Evolutionary conservation across 1,140 invertebrate genomes (phyloP).

Genomic region (Bombyx mandarina): DNA sequence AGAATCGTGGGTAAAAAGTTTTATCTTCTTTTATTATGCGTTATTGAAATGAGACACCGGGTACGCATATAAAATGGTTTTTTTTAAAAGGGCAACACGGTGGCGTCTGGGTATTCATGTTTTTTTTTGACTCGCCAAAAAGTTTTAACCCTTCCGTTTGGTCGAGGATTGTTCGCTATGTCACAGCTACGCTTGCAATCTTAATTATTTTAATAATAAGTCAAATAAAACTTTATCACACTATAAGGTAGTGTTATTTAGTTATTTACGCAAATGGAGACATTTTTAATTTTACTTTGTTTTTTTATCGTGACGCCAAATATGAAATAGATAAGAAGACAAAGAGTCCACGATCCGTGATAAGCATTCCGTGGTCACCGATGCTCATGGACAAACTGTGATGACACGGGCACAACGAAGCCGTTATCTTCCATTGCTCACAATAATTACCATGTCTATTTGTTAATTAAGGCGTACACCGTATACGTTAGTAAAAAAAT

Average conservation of each 20-base stretch:
- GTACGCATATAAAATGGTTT: slow-evolving; percentile 60
- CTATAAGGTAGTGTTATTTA: neutral
- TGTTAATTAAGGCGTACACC: no score
- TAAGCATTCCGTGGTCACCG: no score
- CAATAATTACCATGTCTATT: no score
- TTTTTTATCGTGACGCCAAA: no score
- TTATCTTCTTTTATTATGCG: slow-evolving; percentile 58
- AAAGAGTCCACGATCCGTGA: no score
- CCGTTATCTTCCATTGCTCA: no score
- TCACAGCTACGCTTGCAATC: slow-evolving; percentile 34
- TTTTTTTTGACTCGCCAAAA: slow-evolving; percentile 39
- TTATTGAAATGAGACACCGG: slow-evolving; percentile 68
- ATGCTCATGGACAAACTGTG: no score
- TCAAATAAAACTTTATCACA: neutral
- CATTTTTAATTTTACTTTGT: no score
- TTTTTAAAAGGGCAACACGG: slow-evolving; percentile 57
- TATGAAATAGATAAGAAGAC: no score
- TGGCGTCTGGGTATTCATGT: slow-evolving; percentile 23
- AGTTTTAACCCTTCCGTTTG: slow-evolving; percentile 29
- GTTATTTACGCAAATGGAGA: no score
- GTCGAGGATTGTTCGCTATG: slow-evolving; percentile 48
- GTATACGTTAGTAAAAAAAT: no score
- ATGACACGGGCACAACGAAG: no score
- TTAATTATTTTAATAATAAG: slow-evolving; percentile 6
- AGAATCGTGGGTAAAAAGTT: slow-evolving; percentile 63